A percentile compares a stretch with the other conserved stretches of the same genome.
These are phyloP conservation scores for Diprion similis DNA, from an alignment of 1,140 invertebrate species.

Conservation along the genomic window DNA sequence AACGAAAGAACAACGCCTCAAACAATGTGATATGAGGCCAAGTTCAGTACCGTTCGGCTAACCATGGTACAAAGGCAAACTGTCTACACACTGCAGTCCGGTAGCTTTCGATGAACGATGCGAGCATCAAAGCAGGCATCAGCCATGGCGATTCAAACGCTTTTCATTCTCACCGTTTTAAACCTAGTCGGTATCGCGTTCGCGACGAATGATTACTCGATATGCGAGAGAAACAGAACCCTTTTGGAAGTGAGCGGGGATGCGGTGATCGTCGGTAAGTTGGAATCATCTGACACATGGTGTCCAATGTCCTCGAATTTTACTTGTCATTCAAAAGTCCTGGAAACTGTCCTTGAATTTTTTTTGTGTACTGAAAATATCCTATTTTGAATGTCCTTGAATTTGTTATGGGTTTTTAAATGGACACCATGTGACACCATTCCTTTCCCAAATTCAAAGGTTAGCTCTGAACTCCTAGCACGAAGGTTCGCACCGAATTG, in stretches of 20 bases:
- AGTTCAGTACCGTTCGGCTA: neutral
- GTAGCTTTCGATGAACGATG: neutral
- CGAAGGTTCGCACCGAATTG: too few species aligned
- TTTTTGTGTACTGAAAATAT: too few species aligned
- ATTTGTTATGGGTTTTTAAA: too few species aligned
- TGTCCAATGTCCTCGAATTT: too few species aligned
- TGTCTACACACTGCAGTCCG: neutral
- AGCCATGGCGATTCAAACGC: neutral
- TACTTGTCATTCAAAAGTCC: too few species aligned
- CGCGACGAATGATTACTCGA: neutral
- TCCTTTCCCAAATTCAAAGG: too few species aligned
- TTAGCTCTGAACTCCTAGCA: too few species aligned
- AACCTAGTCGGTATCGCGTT: neutral
- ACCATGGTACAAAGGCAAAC: neutral
- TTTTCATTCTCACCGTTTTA: neutral
- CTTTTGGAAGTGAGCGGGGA: slow-evolving; percentile 47
- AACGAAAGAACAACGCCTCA: neutral
- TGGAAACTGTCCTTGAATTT: too few species aligned
- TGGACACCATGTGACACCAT: too few species aligned
- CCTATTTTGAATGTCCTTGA: too few species aligned
- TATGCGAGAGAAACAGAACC: slow-evolving; percentile 25
- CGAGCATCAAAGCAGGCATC: neutral
- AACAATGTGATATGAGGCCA: neutral
- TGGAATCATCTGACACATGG: too few species aligned
- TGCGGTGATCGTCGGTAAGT: slow-evolving; percentile 49